Evolutionary conservation across 2,888 invertebrate genomes (phyloP).

Genomic region (Teleogryllus oceanicus): DNA sequence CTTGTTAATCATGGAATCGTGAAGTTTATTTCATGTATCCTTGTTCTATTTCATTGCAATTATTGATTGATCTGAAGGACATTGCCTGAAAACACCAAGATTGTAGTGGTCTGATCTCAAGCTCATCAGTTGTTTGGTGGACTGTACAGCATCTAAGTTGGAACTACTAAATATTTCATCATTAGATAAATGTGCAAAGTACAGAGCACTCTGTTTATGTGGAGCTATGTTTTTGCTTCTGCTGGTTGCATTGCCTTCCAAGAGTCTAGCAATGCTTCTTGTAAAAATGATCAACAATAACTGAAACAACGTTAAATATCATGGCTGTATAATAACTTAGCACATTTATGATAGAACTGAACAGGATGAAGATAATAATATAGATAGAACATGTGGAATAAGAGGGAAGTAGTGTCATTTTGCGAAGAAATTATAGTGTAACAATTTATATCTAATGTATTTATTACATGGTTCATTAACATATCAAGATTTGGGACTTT

Average conservation of each 20-base stretch:
- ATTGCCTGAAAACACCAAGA: no score
- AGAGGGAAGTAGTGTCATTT: background rate
- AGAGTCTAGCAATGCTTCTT: background rate
- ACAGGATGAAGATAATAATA: background rate
- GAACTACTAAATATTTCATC: background rate
- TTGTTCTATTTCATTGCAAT: no score
- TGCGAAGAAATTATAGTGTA: background rate
- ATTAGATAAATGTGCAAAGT: background rate
- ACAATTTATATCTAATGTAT: background rate
- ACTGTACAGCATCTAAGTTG: background rate
- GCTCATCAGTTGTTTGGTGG: no score
- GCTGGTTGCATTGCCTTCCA: background rate
- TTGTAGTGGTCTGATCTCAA: no score
- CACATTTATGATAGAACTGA: background rate
- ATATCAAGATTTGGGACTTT: background rate
- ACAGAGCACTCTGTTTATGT: background rate
- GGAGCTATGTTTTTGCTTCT: background rate
- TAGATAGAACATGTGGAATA: background rate
- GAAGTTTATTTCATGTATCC: no score
- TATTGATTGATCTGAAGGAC: no score
- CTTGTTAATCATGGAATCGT: no score
- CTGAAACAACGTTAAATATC: background rate
- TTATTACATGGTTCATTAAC: slow-evolving; percentile 4
- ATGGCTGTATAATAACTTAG: background rate
- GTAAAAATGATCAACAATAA: background rate